Percentiles rank a stretch among this genome's conserved stretches.
Conservation (phyloP, 2,113 vertebrate genomes). For the Albula glossodonta region DNA sequence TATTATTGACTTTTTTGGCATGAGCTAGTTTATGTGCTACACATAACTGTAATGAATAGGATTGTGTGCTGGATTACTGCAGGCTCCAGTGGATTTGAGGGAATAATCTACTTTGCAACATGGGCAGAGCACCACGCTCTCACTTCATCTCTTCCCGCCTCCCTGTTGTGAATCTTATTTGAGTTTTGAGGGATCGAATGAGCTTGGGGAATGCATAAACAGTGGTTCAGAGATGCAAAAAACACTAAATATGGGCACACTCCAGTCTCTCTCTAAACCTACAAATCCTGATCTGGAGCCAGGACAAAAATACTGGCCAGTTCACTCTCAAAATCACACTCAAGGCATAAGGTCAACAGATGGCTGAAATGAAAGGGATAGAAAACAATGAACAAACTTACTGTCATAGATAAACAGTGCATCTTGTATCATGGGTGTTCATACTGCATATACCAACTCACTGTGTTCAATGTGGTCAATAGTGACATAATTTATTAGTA, state of each 20-base stretch:
- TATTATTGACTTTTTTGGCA: slow-evolving; percentile 14
- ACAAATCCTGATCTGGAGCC: background rate
- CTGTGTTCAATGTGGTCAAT: background rate
- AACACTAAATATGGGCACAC: background rate
- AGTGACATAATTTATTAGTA: background rate
- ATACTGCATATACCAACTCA: background rate
- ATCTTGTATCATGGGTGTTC: background rate
- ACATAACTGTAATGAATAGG: slow-evolving; percentile 18
- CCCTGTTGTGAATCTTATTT: slow-evolving; percentile 21
- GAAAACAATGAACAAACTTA: background rate
- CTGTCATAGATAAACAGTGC: background rate
- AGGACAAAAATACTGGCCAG: background rate
- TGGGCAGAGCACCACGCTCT: slow-evolving; percentile 8
- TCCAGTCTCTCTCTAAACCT: background rate
- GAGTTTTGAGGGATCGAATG: background rate
- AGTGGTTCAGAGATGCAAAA: background rate
- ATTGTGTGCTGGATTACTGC: slow-evolving; percentile 29
- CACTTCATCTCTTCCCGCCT: background rate
- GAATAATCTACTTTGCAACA: slow-evolving; percentile 37
- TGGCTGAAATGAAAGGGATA: background rate
- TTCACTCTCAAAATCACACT: background rate
- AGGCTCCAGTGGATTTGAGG: slow-evolving; percentile 28
- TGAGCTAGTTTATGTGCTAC: slow-evolving; percentile 17
- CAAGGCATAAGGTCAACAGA: background rate
- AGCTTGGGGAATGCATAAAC: background rate